Evolutionary conservation across 2,888 invertebrate species (phyloP), one percentile per base, ranked within the genome.

Genomic region (Sussaba pulchella): DNA sequence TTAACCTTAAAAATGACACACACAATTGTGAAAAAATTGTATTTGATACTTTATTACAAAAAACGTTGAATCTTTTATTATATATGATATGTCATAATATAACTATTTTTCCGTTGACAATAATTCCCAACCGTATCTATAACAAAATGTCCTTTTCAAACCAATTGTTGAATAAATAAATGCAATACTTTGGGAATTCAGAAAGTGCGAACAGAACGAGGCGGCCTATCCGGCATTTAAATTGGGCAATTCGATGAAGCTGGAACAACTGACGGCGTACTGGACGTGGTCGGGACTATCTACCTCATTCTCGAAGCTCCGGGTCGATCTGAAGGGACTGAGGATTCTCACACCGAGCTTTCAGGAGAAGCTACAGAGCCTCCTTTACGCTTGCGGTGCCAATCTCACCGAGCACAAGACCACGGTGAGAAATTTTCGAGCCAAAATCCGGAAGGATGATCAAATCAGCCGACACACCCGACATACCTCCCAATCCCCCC

Each of bases 201-300:
- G 96, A 84, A 95, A 95, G 87, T 97, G 96, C 89, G 94, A 95
- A 90, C 93, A 94, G 87, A 95, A 96, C 89, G 94, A 94, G 85
- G 94, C 96, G 82, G 95, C 95, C n/a, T 97, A 96, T 92, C 93
- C 93, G 52, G 95, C 96, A 26, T 96, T 96, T 89, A 95, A 95
- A 91, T 92, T 97, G 84, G 94, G 95, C 85, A 95, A 94, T 88
- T 94, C 95, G 82, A 93, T 96, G 81, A 95, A 96, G 89, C 93
- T 96, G 59, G 95, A 96, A 86, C 94, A 94, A 85, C 94, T 94
- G 74, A 94, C 95, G 0, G 95, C 95, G 45, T 94, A 95, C 87
- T 94, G 94, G 88, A 94, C 94, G 81, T 96, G 96, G 96, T 92
- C 92, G 1, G 94, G 89, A 6, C 83, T 93, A 3, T 85, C 90